Base-by-base conservation (phyloP, 1,140 invertebrate species). In the Trichonephila inaurata region DNA sequence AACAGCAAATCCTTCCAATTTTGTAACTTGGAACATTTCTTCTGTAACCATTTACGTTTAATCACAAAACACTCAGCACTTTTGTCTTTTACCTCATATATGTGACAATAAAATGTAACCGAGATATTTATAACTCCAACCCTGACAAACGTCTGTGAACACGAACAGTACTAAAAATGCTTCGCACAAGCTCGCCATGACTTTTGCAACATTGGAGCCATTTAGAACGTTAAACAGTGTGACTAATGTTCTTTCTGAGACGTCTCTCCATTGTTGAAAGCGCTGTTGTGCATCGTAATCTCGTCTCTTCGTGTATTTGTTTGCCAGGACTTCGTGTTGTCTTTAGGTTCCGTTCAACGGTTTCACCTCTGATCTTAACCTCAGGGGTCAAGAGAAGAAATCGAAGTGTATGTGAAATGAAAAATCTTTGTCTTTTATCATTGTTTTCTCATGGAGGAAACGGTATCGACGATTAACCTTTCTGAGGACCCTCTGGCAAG, bases 221-320 rank as follows among this genome's bases (percentile, higher is more conserved):
- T 77, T 77, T 77, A 28, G 33, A 77, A 77, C 33, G 72, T 77
- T 77, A 77, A 77, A 77, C 72, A 77, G 24, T 77, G 72, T 77
- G 72, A 77, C 72, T 77, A 77, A 77, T 77, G 72, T 77, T 77
- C 6, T 28, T 69, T 18, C 28, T 40, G 28, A 33, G 28, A 33
- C 5, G 18, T 77, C 1, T 33, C 28, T 77, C 72, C 72, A 77
- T 77, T 77, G 72, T 40, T 77, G 33, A 16, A 33, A 40, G 28
- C 7, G 24, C 28, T 77, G 72, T 33, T 24, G 24, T 77, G 69
- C 69, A 77, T 77, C 69, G 69, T 77, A 77, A 77, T 77, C 72
- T 77, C 6, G 14, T 18, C 24, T 16, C 14, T 19, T 77, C 72
- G 28, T 77, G 72, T 77, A 28, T 77, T 77, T 77, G 72, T 77